Evolutionary conservation across 37 sponge, comb jelly and placozoan genomes (phyloP).

Genomic region (Hormiphora californensis): DNA sequence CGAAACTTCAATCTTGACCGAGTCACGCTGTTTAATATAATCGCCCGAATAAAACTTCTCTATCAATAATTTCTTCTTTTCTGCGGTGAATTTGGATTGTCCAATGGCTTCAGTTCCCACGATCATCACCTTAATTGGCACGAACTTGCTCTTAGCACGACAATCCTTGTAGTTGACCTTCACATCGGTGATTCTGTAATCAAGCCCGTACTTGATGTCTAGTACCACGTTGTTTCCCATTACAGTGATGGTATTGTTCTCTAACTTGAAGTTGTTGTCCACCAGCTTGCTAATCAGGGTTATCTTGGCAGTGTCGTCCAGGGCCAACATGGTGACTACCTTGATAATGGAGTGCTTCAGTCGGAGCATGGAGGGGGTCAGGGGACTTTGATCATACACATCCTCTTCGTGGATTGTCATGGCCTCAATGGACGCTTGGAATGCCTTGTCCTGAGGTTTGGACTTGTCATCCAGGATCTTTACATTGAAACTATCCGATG

Average conservation of each 20-base stretch:
- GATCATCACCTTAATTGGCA: background rate
- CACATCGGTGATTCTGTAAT: conserved; percentile 4
- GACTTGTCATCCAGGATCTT: background rate
- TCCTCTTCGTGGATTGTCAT: background rate
- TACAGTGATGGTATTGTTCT: background rate
- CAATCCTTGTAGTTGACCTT: background rate
- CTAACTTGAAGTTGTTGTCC: conserved; percentile 14
- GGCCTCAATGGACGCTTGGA: background rate
- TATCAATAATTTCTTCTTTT: conserved; percentile 24
- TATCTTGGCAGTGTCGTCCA: conserved; percentile 2
- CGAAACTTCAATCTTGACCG: background rate
- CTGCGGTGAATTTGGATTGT: conserved; percentile 11
- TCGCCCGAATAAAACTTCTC: conserved; percentile 42
- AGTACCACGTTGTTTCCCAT: no score
- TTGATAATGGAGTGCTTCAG: conserved; percentile 36
- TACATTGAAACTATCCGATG: background rate
- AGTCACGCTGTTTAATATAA: background rate
- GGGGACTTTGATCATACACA: background rate
- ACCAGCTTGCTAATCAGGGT: conserved; percentile 1
- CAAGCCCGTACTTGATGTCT: background rate
- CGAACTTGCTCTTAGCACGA: background rate
- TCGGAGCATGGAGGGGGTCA: background rate
- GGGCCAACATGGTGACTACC: conserved; percentile 13
- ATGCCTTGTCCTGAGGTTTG: no score
- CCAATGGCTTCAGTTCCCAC: conserved; percentile 36